These are phyloP conservation scores for Corythoichthys haematopterus DNA, from an alignment of 2,113 vertebrate species.

Conservation along the genomic window DNA sequence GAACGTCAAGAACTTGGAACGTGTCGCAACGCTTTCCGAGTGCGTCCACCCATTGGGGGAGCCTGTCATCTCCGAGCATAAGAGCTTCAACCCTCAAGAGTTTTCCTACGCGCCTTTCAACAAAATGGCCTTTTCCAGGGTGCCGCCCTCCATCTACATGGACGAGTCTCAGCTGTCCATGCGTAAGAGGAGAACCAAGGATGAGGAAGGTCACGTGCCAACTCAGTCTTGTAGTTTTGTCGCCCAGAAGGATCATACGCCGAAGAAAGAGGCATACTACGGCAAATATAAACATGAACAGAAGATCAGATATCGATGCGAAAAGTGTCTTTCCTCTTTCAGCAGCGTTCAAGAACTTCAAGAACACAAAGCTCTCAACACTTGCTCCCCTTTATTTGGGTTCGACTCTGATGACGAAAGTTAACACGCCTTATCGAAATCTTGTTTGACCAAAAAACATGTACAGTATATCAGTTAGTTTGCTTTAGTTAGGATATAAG, in stretches of 20 bases:
- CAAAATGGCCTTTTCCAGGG: slow-evolving; percentile 77
- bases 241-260: slow-evolving; percentile 9
- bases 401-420: slow-evolving; percentile 98
- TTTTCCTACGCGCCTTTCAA: slow-evolving; percentile 41
- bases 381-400: slow-evolving; percentile 93
- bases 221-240: slow-evolving; percentile 62
- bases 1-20: slow-evolving; percentile 35
- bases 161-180: slow-evolving; percentile 90
- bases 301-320: slow-evolving; percentile 79
- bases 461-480: neutral
- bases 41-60: slow-evolving; percentile 68
- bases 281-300: slow-evolving; percentile 35
- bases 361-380: slow-evolving; percentile 86
- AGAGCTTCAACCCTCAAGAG: slow-evolving; percentile 61
- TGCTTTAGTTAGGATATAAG: slow-evolving; percentile 37
- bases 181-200: slow-evolving; percentile 86
- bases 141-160: slow-evolving; percentile 88
- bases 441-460: neutral
- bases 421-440: slow-evolving; percentile 67
- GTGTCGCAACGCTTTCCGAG: slow-evolving; percentile 31
- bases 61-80: slow-evolving; percentile 69
- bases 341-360: slow-evolving; percentile 83
- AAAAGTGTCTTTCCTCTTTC: slow-evolving; percentile 90
- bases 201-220: slow-evolving; percentile 59
- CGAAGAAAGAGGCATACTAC: slow-evolving; percentile 28